These are phyloP conservation scores for Mycalesis mineus DNA, from an alignment of 2,888 invertebrate genomes.

Conservation along the genomic window DNA sequence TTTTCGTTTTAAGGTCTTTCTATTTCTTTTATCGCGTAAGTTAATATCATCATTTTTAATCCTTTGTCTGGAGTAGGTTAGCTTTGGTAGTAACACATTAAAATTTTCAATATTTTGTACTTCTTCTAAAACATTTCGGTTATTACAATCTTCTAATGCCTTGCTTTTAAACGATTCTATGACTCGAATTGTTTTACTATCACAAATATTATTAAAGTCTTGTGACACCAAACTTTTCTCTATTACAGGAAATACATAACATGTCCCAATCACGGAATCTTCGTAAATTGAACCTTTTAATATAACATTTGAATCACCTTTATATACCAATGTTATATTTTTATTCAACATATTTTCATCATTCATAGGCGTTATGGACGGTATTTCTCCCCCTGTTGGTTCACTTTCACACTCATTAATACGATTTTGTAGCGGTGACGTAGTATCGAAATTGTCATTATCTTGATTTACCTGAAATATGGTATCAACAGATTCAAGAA, in stretches of 20 bases:
- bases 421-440: not conserved
- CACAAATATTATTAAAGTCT: conserved; percentile 20
- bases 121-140: conserved; percentile 16
- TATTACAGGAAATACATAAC: conserved; percentile 47
- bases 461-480: not conserved
- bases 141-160: conserved; percentile 8
- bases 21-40: conserved; percentile 23
- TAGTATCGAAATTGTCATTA: not conserved
- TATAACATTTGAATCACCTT: conserved; percentile 37
- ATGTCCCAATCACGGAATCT: conserved; percentile 46
- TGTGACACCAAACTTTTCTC: conserved; percentile 22
- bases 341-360: conserved; percentile 8
- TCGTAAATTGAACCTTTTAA: conserved; percentile 50
- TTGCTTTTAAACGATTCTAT: conserved; percentile 26
- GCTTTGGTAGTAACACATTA: conserved; percentile 43
- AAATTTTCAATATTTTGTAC: conserved; percentile 34
- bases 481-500: not conserved
- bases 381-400: not conserved
- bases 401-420: not conserved
- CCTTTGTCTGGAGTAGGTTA: conserved; percentile 45
- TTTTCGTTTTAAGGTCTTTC: conserved; percentile 51
- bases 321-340: conserved; percentile 38
- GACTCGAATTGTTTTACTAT: conserved; percentile 17
- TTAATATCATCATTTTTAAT: conserved; percentile 3
- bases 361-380: not conserved